Conservation (phyloP, 2,888 invertebrate species). For the Temnothorax rugatulus region DNA sequence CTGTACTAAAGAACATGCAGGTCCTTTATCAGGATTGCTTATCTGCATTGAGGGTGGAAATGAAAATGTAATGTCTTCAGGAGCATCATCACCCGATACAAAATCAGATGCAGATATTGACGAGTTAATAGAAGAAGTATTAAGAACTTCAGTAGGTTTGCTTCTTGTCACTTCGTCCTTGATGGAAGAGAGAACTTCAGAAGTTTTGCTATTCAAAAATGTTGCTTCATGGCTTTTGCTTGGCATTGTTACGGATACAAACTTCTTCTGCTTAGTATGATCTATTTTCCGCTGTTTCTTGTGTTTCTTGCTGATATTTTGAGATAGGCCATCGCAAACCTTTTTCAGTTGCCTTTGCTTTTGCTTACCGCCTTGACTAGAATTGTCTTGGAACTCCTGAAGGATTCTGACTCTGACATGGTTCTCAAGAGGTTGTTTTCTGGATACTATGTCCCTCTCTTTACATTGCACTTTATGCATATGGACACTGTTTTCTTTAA, state of each 20-base stretch:
- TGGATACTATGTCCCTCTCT: neutral
- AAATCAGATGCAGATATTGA: neutral
- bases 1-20: neutral
- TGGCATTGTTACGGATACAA: neutral
- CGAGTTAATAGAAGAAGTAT: neutral
- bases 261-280: neutral
- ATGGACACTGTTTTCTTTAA: slow-evolving; percentile 6
- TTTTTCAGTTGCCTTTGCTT: neutral
- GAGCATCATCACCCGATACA: too few relatives aligned
- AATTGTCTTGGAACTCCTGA: neutral
- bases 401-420: neutral
- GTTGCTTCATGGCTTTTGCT: neutral
- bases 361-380: neutral
- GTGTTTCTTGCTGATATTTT: neutral
- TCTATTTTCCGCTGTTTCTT: neutral
- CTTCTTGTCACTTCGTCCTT: neutral
- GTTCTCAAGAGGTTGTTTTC: neutral
- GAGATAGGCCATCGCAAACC: neutral
- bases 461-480: neutral
- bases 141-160: neutral
- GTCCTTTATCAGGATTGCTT: neutral
- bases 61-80: neutral
- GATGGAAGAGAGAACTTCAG: neutral
- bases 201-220: neutral
- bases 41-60: neutral